phyloP scores from a whole-genome alignment of 1,140 invertebrate genomes.

The Ditylenchus dipsaci region DNA sequence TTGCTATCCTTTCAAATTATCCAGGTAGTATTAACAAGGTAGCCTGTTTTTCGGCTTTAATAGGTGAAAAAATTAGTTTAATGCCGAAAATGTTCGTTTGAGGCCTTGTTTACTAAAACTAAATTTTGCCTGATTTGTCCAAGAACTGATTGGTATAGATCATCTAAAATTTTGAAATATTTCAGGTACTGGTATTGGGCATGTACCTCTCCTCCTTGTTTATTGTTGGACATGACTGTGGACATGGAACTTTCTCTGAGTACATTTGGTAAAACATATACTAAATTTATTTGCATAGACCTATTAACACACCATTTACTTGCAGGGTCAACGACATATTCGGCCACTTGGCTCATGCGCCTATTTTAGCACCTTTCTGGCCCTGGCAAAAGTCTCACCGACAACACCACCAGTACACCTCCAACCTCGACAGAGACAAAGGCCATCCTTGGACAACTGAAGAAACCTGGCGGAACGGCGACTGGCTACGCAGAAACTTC shows the following conservation, averaged over 20 bases:
- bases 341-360: constrained; percentile 52
- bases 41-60: too few species aligned
- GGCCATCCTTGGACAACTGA: constrained; percentile 56
- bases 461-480: constrained; percentile 29
- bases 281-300: too few species aligned
- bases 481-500: constrained; percentile 36
- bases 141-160: too few species aligned
- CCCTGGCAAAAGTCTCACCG: constrained; percentile 56
- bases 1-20: too few species aligned
- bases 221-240: constrained; percentile 61
- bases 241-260: constrained; percentile 60
- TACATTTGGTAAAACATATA: constrained; percentile 38
- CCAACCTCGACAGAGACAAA: constrained; percentile 49
- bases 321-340: constrained; percentile 44
- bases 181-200: constrained; percentile 58
- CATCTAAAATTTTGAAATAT: too few species aligned
- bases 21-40: too few species aligned
- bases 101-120: too few species aligned
- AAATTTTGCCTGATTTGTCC: constrained; percentile 1
- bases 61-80: too few species aligned
- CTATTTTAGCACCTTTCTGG: constrained; percentile 44
- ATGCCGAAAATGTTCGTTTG: too few species aligned
- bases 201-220: constrained; percentile 60
- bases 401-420: constrained; percentile 54
- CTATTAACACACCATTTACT: too few species aligned